phyloP scores from a whole-genome alignment of 2,888 invertebrate species.

The Stictocephala bisonia region DNA sequence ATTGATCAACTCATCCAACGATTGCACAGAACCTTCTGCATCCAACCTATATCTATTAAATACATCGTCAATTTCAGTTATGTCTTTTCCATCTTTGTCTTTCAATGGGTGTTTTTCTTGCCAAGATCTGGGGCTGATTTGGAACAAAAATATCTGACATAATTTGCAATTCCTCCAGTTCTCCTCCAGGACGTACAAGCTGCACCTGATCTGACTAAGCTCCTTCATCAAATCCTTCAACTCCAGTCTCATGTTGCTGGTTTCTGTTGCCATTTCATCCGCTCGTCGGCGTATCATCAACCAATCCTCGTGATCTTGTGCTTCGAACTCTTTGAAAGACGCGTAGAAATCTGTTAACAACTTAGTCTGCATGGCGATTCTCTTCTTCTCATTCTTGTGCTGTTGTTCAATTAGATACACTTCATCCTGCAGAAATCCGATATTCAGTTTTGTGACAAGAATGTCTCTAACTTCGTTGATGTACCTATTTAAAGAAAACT shows the following conservation, averaged over 20 bases:
- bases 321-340: constrained; percentile 43
- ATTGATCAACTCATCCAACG: constrained; percentile 34
- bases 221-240: constrained; percentile 36
- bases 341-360: constrained; percentile 31
- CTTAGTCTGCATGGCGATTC: constrained; percentile 14
- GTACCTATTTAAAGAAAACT: constrained; percentile 36
- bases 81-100: constrained; percentile 23
- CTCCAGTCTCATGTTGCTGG: constrained; percentile 36
- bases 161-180: constrained; percentile 47
- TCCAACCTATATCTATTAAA: constrained; percentile 41
- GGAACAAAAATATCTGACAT: constrained; percentile 46
- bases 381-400: constrained; percentile 30
- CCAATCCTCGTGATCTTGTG: constrained; percentile 41
- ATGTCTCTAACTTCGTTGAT: constrained; percentile 33
- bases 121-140: constrained; percentile 46
- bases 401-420: constrained; percentile 44
- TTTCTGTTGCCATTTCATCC: constrained; percentile 36
- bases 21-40: constrained; percentile 36
- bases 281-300: constrained; percentile 20
- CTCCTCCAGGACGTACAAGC: constrained; percentile 44
- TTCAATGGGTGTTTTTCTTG: constrained; percentile 30
- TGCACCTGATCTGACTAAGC: constrained; percentile 38
- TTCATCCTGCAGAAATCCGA: constrained; percentile 45
- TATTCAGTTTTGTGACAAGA: constrained; percentile 37
- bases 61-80: constrained; percentile 20